phyloP scores from a whole-genome alignment of 2,113 vertebrate species.

The Leucosticte australis region DNA sequence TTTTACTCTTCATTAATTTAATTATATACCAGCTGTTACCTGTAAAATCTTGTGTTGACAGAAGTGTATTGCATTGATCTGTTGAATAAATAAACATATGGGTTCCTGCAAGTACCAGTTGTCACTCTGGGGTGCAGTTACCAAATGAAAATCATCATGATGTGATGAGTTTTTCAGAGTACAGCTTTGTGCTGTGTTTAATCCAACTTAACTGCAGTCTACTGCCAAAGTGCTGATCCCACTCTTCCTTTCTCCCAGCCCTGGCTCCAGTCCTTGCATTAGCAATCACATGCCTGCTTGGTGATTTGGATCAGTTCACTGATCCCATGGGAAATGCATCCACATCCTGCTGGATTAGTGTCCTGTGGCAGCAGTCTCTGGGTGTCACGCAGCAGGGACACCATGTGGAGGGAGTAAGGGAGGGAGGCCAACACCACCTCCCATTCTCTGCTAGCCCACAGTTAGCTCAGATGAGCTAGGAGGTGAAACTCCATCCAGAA shows the following conservation, averaged over 20 bases:
- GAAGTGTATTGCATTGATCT: background rate
- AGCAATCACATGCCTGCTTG: background rate
- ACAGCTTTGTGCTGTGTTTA: background rate
- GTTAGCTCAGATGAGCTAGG: background rate
- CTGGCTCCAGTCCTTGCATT: background rate
- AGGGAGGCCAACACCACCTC: background rate
- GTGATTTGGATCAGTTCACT: background rate
- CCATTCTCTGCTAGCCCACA: background rate
- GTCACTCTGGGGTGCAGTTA: background rate
- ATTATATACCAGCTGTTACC: background rate
- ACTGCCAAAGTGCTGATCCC: background rate
- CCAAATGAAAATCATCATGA: background rate
- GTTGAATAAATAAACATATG: background rate
- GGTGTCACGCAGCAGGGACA: background rate
- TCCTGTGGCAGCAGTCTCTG: background rate
- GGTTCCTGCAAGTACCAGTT: background rate
- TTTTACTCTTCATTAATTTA: background rate
- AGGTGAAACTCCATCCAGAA: constrained; percentile 2
- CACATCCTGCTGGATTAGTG: background rate
- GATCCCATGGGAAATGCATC: background rate
- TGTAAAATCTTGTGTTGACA: background rate
- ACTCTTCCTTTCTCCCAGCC: constrained; percentile 10
- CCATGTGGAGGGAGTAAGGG: fast-evolving
- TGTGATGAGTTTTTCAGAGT: background rate
- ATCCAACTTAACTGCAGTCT: background rate